Base-by-base conservation (phyloP, 2,113 vertebrate species). In the Corydoras sp. region DNA sequence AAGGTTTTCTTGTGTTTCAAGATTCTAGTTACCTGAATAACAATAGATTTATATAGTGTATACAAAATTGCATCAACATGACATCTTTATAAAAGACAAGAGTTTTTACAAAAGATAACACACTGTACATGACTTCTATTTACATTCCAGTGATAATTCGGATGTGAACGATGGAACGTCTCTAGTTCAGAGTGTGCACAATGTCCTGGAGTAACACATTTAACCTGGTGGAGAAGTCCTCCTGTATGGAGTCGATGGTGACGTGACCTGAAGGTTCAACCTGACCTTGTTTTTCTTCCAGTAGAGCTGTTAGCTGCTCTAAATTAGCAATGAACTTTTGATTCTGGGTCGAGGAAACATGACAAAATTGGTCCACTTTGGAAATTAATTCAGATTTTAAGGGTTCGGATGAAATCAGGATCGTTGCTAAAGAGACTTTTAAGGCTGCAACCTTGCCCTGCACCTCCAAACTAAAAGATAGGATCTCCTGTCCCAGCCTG, bases 131-230 rank as follows among this genome's bases (percentile, higher is more conserved):
- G 5, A 65, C 5, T 50, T 12, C 55, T 79, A 80, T 74, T 75
- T 77, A 81, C 71, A 77, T 63, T 59, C 43, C 54, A 54, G 13
- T 53, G 62, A 24, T 10, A 6, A 53, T 49, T 62, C 3, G 32
- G 10, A 62, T 3, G 9, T 30, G n/a, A 58, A 10, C 7, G 48
- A 5, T 13, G n/a, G 54, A 18, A n/a, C 18, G 11, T 69, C 3
- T 68, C 71, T 85, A 85, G 81, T 85, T 71, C 69, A 95, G 85
- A 75, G 88, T 90, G 49, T 87, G 87, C 55, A 86, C 68, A 79
- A 96, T 94, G 65, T 96, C 93, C 68, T 88, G 84, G 78, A 95
- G 92, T 62, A 96, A 85, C 55, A 90, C 86, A 0, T 91, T 90
- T 0, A 97, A 84, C 58, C 87, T 90, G 1, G 81, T 78, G 11